Percentiles rank a stretch among this genome's conserved stretches.
These are phyloP conservation scores for Liposcelis brunnea DNA, from an alignment of 2,888 invertebrate species.

Conservation along the genomic window DNA sequence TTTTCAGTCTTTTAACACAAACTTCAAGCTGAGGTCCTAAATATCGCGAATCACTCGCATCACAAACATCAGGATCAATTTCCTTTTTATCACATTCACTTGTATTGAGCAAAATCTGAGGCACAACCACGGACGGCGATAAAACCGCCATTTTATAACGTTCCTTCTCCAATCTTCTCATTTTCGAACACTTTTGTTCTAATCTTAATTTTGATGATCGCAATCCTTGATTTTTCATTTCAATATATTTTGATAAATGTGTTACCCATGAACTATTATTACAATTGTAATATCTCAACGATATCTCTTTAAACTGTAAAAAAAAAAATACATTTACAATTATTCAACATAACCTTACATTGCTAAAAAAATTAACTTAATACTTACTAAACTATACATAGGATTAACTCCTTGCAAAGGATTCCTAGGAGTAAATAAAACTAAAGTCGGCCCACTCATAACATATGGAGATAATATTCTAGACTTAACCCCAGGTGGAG, in stretches of 20 bases:
- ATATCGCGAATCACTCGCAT: background rate
- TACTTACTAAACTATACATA: slow-evolving; percentile 49
- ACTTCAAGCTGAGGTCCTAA: slow-evolving; percentile 8
- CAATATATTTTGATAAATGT: slow-evolving; percentile 5
- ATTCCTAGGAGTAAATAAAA: slow-evolving; percentile 63
- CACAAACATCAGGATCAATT: no score
- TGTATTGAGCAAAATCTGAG: no score
- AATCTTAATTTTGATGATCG: background rate
- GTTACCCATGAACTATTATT: slow-evolving; percentile 31
- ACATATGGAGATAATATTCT: slow-evolving; percentile 46
- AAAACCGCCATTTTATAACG: no score
- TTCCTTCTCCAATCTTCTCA: no score
- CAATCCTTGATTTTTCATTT: background rate
- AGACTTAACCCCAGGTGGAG: slow-evolving; percentile 55
- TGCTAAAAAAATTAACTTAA: slow-evolving; percentile 9
- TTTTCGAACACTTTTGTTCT: no score
- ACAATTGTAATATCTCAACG: slow-evolving; percentile 55
- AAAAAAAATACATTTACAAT: slow-evolving; percentile 7
- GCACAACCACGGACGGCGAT: no score
- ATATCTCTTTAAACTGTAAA: slow-evolving; percentile 50
- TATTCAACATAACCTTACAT: slow-evolving; percentile 8
- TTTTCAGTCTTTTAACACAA: background rate
- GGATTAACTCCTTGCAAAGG: slow-evolving; percentile 46
- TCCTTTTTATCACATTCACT: no score
- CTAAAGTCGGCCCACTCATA: slow-evolving; percentile 49